These are phyloP conservation scores for Arizona elegans DNA, from an alignment of 2,113 vertebrate genomes.

Conservation along the genomic window DNA sequence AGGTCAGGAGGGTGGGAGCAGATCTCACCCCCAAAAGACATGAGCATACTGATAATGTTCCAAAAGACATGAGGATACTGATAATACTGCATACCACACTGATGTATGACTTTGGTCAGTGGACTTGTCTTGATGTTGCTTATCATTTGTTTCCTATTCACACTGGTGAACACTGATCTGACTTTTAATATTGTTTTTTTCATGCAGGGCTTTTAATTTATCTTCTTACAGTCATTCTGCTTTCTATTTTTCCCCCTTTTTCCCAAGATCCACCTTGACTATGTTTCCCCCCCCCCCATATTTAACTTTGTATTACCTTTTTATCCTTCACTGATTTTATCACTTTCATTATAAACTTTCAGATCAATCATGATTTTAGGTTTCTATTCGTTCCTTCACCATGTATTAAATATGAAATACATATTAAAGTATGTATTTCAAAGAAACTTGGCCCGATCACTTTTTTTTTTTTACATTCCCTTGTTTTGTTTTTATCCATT, in stretches of 20 bases:
- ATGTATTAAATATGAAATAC: background rate
- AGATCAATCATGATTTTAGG: background rate
- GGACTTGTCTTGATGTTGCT: background rate
- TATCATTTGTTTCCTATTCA: background rate
- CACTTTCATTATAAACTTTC: background rate
- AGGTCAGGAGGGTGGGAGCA: background rate
- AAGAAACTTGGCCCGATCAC: background rate
- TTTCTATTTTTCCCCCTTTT: background rate
- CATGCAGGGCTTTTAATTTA: background rate
- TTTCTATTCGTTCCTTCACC: background rate
- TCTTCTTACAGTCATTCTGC: background rate
- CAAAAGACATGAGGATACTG: background rate
- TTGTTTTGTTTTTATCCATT: background rate
- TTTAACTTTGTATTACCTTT: background rate
- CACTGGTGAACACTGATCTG: background rate
- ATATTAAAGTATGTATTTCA: background rate
- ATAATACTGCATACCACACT: background rate
- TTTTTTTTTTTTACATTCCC: background rate
- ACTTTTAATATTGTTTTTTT: background rate
- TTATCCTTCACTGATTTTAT: background rate
- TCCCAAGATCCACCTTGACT: background rate
- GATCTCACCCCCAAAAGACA: background rate
- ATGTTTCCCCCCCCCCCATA: background rate
- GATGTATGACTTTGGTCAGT: background rate
- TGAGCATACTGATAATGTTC: background rate